Conservation (phyloP, 2,797 vertebrate species). For the Thaleichthys pacificus region DNA sequence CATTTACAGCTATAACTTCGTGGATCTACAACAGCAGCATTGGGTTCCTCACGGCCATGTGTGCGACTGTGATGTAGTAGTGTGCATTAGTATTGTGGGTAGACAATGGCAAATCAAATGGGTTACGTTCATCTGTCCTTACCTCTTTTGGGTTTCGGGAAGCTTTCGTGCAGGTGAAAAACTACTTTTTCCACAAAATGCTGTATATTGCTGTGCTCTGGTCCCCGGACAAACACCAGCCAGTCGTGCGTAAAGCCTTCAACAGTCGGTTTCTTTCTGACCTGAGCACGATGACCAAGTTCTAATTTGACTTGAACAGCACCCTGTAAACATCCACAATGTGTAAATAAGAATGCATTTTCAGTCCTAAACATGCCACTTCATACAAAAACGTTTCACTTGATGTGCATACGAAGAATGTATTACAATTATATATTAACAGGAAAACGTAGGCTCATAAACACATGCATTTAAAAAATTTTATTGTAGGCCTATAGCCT, state of each 20-base stretch:
- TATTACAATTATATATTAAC: background rate
- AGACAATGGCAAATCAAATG: background rate
- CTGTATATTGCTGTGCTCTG: constrained; percentile 97
- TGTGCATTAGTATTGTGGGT: too few relatives aligned
- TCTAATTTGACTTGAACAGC: constrained; percentile 99
- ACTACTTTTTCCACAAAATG: constrained; percentile 99
- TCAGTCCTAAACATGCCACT: too few relatives aligned
- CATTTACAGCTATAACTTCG: too few relatives aligned
- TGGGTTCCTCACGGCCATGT: too few relatives aligned
- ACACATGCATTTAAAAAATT: background rate
- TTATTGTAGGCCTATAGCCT: background rate
- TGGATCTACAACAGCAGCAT: too few relatives aligned
- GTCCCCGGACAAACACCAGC: constrained; percentile 98
- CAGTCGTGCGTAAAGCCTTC: constrained; percentile 99
- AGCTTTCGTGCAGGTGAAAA: constrained; percentile 98
- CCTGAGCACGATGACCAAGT: constrained; percentile 96
- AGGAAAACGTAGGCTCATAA: background rate
- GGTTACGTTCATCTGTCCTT: constrained; percentile 16
- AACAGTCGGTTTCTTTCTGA: constrained; percentile 95
- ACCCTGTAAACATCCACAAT: constrained; percentile 71
- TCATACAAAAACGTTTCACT: background rate
- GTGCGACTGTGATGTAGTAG: too few relatives aligned
- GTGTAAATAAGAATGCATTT: background rate
- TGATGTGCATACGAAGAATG: background rate
- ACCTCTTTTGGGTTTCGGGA: constrained; percentile 98